A percentile compares a stretch with the other conserved stretches of the same genome.
Conservation (phyloP, 2,797 vertebrate species). For the Macrochelys suwanniensis region DNA sequence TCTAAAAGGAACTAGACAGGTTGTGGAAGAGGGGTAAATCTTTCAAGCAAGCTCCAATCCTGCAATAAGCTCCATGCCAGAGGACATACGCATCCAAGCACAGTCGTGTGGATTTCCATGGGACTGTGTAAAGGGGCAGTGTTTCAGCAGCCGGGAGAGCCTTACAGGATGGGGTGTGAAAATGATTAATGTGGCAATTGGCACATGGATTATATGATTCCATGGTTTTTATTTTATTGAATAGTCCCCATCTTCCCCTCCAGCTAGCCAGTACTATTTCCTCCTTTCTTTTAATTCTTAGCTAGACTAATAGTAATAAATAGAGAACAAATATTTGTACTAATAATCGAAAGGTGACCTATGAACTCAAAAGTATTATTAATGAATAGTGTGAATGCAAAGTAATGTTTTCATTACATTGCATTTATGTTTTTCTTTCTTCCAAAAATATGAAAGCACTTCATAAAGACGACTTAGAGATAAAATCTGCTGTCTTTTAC, state of each 20-base stretch:
- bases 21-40: not conserved
- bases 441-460: constrained; percentile 22
- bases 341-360: constrained; percentile 44
- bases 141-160: not conserved
- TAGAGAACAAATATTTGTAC: constrained; percentile 52
- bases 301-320: constrained; percentile 37
- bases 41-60: not conserved
- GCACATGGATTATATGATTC: not conserved
- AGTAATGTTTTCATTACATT: not conserved
- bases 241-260: constrained; percentile 50
- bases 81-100: fast-evolving
- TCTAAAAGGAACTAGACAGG: not conserved
- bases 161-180: not conserved
- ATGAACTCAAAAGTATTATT: not conserved
- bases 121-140: fast-evolving
- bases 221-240: constrained; percentile 50
- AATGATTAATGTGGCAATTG: not conserved
- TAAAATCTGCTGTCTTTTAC: constrained; percentile 54
- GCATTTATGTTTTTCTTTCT: not conserved
- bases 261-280: not conserved
- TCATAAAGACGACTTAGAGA: constrained; percentile 51
- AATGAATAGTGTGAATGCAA: not conserved
- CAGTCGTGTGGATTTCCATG: fast-evolving
- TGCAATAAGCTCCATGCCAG: not conserved
- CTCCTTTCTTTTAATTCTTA: constrained; percentile 4